phyloP scores from a whole-genome alignment of 1,140 invertebrate genomes.

The Euwallacea similis region DNA sequence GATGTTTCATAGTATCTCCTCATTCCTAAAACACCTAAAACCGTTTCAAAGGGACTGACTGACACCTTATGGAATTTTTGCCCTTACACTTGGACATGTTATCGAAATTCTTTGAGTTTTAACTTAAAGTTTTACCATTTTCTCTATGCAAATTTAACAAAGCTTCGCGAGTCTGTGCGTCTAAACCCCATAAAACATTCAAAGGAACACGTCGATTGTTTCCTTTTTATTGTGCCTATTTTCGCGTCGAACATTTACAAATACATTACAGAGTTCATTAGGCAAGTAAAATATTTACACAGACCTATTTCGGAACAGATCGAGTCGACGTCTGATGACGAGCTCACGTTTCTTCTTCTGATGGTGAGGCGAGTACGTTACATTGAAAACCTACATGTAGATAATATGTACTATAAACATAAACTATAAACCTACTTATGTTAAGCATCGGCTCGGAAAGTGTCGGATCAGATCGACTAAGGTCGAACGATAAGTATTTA shows the following conservation, averaged over 20 bases:
- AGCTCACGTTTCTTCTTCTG: no score
- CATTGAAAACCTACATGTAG: not conserved
- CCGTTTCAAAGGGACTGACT: no score
- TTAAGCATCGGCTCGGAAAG: not conserved
- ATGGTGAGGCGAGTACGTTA: no score
- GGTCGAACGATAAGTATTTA: not conserved
- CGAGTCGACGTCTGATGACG: not conserved
- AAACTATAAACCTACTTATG: not conserved
- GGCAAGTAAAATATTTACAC: slow-evolving; percentile 26
- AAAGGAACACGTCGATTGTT: slow-evolving; percentile 13
- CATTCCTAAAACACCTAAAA: no score
- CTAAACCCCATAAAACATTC: slow-evolving; percentile 2
- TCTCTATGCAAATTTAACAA: no score
- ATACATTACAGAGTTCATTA: slow-evolving; percentile 18
- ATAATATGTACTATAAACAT: not conserved
- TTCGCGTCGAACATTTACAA: slow-evolving; percentile 23
- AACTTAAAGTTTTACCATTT: no score
- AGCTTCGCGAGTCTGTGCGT: not conserved
- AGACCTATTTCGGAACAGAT: slow-evolving; percentile 15
- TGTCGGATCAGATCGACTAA: not conserved
- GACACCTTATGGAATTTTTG: no score
- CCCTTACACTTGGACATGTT: no score
- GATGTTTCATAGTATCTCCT: no score
- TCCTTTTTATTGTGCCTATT: slow-evolving; percentile 17
- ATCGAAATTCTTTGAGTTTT: no score